These are phyloP conservation scores for Gambusia holbrooki DNA, from an alignment of 2,113 vertebrate genomes.

Conservation along the genomic window DNA sequence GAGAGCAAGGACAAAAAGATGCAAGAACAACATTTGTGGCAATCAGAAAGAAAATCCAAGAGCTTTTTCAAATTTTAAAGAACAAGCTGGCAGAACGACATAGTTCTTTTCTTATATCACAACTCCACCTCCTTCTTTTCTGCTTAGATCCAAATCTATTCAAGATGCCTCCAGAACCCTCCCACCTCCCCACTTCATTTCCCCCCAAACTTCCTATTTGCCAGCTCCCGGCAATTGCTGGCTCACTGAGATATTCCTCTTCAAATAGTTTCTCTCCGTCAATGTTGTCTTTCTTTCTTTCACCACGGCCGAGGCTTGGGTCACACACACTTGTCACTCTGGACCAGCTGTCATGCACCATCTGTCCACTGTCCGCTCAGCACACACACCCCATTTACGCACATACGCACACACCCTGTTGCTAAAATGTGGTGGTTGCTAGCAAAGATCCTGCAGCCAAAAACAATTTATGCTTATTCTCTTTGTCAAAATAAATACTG, in stretches of 20 bases:
- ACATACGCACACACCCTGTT: conserved; percentile 28
- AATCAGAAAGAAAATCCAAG: conserved; percentile 59
- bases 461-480: conserved; percentile 63
- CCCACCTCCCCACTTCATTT: conserved; percentile 5
- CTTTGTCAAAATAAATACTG: conserved; percentile 69
- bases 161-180: conserved; percentile 61
- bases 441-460: conserved; percentile 42
- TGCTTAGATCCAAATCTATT: conserved; percentile 68
- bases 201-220: conserved; percentile 50
- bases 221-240: conserved; percentile 70
- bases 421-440: conserved; percentile 51
- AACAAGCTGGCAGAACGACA: conserved; percentile 69
- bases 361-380: conserved; percentile 73
- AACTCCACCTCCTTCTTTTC: conserved; percentile 50
- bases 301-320: conserved; percentile 70
- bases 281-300: conserved; percentile 81
- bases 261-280: conserved; percentile 78
- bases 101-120: conserved; percentile 62
- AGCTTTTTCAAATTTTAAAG: conserved; percentile 39
- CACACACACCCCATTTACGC: conserved; percentile 31
- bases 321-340: conserved; percentile 79
- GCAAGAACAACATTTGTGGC: conserved; percentile 62
- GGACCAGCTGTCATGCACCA: conserved; percentile 79
- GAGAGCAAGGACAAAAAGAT: conserved; percentile 42
- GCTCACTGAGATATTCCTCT: conserved; percentile 74